phyloP scores from a whole-genome alignment of 2,113 vertebrate genomes.

The Oriolus oriolus region DNA sequence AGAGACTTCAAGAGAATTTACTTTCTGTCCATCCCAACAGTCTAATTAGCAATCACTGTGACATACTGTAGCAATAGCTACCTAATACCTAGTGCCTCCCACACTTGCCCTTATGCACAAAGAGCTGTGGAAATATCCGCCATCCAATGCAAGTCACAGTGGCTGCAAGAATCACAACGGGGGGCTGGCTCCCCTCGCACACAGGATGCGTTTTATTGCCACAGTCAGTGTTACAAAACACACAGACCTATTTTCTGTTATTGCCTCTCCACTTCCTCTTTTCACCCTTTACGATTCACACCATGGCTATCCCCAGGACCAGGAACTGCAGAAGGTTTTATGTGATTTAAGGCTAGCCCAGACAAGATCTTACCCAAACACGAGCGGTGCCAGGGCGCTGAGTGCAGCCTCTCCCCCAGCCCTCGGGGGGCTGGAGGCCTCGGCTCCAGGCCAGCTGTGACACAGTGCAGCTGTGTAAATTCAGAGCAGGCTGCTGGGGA shows the following conservation, averaged over 20 bases:
- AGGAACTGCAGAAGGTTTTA: not conserved
- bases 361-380: not conserved
- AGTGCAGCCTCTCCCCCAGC: not conserved
- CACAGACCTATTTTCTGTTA: not conserved
- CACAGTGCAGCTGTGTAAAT: not conserved
- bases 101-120: not conserved
- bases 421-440: not conserved
- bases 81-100: not conserved
- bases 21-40: not conserved
- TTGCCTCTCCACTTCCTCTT: constrained; percentile 22
- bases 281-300: not conserved
- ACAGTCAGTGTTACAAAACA: constrained; percentile 29
- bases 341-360: not conserved
- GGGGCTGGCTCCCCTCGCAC: not conserved
- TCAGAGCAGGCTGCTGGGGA: not conserved
- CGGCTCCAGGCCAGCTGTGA: not conserved
- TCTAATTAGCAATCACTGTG: not conserved
- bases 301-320: not conserved
- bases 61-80: not conserved
- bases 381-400: not conserved
- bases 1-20: not conserved
- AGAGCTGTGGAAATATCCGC: not conserved
- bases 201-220: constrained; percentile 37
- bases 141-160: not conserved
- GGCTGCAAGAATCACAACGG: not conserved